Percentiles rank a stretch among this genome's conserved stretches.
phyloP scores from a whole-genome alignment of 2,888 invertebrate genomes.

The Epinotia brunnichana region DNA sequence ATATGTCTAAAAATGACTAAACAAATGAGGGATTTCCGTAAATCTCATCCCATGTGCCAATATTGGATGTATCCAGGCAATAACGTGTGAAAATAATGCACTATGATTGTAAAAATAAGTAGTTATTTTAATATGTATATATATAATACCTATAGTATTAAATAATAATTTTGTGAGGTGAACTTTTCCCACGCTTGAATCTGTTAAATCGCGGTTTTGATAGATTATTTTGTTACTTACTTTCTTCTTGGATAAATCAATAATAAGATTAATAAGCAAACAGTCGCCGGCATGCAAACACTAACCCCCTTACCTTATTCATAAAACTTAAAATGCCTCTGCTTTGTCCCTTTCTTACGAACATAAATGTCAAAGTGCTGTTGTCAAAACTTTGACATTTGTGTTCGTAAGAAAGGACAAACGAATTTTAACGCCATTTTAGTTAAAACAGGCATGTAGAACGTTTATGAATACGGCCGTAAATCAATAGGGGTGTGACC shows the following conservation, averaged over 20 bases:
- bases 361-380: no score
- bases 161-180: not conserved
- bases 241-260: not conserved
- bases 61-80: not conserved
- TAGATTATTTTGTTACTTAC: not conserved
- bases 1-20: not conserved
- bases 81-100: not conserved
- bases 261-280: not conserved
- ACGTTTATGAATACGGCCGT: no score
- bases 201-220: not conserved
- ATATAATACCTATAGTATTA: no score
- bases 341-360: no score
- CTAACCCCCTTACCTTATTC: no score
- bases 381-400: no score
- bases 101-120: not conserved
- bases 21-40: not conserved
- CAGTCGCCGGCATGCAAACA: not conserved
- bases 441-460: no score
- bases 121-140: not conserved
- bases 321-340: no score
- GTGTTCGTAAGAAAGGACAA: no score
- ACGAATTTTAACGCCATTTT: no score
- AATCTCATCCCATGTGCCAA: slow-evolving; percentile 58
- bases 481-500: no score
- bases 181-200: not conserved